These are phyloP conservation scores for Geococcyx californianus DNA, from an alignment of 2,113 vertebrate species.

Conservation along the genomic window DNA sequence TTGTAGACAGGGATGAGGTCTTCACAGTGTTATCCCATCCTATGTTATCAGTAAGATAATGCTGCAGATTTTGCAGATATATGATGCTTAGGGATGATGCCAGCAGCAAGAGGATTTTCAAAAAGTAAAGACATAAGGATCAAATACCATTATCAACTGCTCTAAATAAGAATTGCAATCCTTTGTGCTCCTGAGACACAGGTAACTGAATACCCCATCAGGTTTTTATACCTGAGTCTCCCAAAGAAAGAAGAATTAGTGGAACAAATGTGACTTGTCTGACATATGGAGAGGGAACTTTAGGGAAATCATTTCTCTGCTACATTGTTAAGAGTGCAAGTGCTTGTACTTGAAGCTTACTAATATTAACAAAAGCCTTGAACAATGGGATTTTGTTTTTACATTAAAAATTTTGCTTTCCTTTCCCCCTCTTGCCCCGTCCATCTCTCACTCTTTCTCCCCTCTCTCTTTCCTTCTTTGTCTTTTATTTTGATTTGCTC, in stretches of 20 bases:
- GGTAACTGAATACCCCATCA: not conserved
- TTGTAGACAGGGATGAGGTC: too few species aligned
- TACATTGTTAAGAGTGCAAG: not conserved
- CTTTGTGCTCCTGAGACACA: not conserved
- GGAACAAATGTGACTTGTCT: not conserved
- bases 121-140: not conserved
- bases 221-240: not conserved
- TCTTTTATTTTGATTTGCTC: not conserved
- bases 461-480: not conserved
- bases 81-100: not conserved
- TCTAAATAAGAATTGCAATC: not conserved
- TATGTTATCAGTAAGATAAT: not conserved
- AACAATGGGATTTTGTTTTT: not conserved
- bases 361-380: not conserved
- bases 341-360: not conserved
- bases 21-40: not conserved
- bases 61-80: not conserved
- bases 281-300: not conserved
- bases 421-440: fast-evolving
- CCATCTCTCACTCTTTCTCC: not conserved
- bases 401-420: not conserved
- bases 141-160: not conserved
- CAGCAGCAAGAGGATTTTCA: not conserved
- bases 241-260: not conserved
- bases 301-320: not conserved